Percentiles rank a stretch among this genome's conserved stretches.
phyloP scores from a whole-genome alignment of 2,113 vertebrate genomes.

The Podocnemis expansa region DNA sequence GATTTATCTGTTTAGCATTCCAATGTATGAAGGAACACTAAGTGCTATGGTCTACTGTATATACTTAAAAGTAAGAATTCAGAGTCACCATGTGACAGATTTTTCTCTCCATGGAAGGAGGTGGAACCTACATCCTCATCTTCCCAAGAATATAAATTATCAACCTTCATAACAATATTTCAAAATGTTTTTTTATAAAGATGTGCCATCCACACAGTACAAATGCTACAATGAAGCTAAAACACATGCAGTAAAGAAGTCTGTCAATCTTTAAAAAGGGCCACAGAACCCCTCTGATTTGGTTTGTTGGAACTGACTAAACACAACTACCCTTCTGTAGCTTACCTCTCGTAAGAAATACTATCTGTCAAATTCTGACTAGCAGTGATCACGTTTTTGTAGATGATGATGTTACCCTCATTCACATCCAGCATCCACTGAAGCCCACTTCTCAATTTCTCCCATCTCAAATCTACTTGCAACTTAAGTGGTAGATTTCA shows the following conservation, averaged over 20 bases:
- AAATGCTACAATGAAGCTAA: background rate
- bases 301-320: too few species aligned
- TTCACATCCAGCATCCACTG: background rate
- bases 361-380: background rate
- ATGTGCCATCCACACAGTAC: background rate
- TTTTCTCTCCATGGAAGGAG: too few species aligned
- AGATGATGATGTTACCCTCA: background rate
- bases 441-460: background rate
- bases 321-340: too few species aligned
- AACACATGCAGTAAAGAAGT: too few species aligned
- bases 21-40: background rate
- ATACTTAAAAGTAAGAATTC: rapidly evolving
- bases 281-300: too few species aligned
- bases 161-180: background rate
- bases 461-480: background rate
- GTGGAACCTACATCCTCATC: background rate
- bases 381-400: background rate
- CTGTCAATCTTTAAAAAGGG: too few species aligned
- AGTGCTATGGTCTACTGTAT: background rate
- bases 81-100: background rate
- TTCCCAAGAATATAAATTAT: background rate
- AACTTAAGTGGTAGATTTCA: slow-evolving; percentile 3
- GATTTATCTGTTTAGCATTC: slow-evolving; percentile 11
- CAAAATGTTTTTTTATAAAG: background rate
- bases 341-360: background rate